These are phyloP conservation scores for Eurois occulta DNA, from an alignment of 2,888 invertebrate genomes.

Conservation along the genomic window DNA sequence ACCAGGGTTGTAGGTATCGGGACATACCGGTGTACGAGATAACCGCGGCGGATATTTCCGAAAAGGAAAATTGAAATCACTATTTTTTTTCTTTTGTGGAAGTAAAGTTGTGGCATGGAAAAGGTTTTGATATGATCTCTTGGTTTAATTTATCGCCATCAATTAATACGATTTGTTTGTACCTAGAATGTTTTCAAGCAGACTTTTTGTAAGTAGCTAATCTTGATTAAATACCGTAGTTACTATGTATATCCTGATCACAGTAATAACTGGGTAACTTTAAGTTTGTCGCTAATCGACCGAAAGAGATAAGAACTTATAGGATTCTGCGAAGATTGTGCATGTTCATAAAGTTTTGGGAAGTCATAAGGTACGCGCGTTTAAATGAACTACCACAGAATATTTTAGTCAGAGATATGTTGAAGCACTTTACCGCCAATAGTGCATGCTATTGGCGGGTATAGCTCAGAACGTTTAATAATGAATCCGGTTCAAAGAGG, in stretches of 20 bases:
- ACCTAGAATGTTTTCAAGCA: background rate
- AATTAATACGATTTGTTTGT: background rate
- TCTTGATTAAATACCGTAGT: background rate
- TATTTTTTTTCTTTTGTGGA: constrained; percentile 29
- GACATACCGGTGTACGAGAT: constrained; percentile 53
- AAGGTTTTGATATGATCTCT: constrained; percentile 4
- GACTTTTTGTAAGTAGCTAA: background rate
- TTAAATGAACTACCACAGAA: background rate
- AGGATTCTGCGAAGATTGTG: constrained; percentile 31
- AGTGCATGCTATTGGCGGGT: background rate
- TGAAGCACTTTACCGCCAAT: background rate
- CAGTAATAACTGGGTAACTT: constrained; percentile 22
- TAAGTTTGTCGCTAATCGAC: constrained; percentile 42
- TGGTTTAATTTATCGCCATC: background rate
- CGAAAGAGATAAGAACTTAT: constrained; percentile 51
- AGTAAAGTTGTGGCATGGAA: constrained; percentile 6
- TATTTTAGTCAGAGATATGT: background rate
- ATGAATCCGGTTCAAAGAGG: background rate
- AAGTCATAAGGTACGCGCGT: background rate
- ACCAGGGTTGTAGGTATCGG: constrained; percentile 65
- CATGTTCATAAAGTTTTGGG: constrained; percentile 20
- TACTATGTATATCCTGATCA: background rate
- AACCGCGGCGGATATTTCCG: constrained; percentile 57
- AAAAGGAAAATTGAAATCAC: constrained; percentile 53
- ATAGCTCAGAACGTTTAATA: background rate